Evolutionary conservation across 1,140 invertebrate species (phyloP).

Genomic region (Heliconius nattereri): DNA sequence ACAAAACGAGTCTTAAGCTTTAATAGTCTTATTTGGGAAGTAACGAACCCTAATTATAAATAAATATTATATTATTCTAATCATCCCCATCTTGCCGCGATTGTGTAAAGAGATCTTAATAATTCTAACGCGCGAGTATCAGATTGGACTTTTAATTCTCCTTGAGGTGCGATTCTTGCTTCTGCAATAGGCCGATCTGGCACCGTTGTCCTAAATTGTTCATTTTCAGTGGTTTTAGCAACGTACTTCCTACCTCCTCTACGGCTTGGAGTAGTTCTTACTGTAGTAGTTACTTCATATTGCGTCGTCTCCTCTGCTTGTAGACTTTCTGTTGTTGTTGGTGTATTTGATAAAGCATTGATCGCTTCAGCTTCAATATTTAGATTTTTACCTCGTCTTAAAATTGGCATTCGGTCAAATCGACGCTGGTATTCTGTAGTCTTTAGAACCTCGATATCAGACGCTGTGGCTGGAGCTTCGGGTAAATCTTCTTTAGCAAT

Average conservation of each 20-base stretch:
- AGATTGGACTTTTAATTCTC: constrained; percentile 78
- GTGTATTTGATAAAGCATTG: constrained; percentile 60
- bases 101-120: constrained; percentile 89
- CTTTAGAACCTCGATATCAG: constrained; percentile 54
- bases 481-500: constrained; percentile 65
- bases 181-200: constrained; percentile 65
- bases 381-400: constrained; percentile 71
- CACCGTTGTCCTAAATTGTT: constrained; percentile 52
- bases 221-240: constrained; percentile 46
- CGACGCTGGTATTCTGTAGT: constrained; percentile 56
- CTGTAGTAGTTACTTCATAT: constrained; percentile 23
- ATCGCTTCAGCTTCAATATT: constrained; percentile 62
- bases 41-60: constrained; percentile 58
- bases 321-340: constrained; percentile 53
- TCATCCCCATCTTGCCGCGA: constrained; percentile 89
- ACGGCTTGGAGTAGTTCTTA: constrained; percentile 51
- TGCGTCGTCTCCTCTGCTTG: constrained; percentile 57
- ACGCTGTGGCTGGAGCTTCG: constrained; percentile 54
- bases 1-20: constrained; percentile 20
- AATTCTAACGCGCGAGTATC: constrained; percentile 90
- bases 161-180: constrained; percentile 70
- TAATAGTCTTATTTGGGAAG: constrained; percentile 18
- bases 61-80: constrained; percentile 42
- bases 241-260: constrained; percentile 56
- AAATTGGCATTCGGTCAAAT: constrained; percentile 57